Evolutionary conservation across 2,888 invertebrate species (phyloP).

Genomic region (Halictus quadricinctus): DNA sequence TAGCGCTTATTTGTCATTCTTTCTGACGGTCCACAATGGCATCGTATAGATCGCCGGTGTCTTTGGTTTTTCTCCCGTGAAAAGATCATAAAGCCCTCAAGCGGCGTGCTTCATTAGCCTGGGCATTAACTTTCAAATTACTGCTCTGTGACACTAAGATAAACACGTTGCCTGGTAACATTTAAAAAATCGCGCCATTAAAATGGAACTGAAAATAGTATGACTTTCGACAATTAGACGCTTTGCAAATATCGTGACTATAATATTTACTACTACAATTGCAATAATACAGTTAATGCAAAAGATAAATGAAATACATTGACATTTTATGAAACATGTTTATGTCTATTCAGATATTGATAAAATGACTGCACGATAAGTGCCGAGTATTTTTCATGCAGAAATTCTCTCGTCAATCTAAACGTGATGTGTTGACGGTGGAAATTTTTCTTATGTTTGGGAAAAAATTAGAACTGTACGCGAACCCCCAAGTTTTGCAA

Average conservation of each 20-base stretch:
- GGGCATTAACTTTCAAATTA: conserved; percentile 4
- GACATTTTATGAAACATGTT: background rate
- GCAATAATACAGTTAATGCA: background rate
- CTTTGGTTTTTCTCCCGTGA: conserved; percentile 34
- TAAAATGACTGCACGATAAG: background rate
- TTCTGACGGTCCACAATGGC: conserved; percentile 1
- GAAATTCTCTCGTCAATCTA: background rate
- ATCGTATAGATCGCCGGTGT: conserved; percentile 42
- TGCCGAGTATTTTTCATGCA: background rate
- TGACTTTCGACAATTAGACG: background rate
- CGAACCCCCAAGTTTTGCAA: conserved; percentile 9
- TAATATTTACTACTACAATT: no score
- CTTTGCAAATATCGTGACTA: background rate
- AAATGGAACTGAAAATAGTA: background rate
- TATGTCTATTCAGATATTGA: background rate
- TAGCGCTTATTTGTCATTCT: conserved; percentile 29
- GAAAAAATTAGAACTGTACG: background rate
- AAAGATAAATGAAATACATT: background rate
- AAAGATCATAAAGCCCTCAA: conserved; percentile 43
- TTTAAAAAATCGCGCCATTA: background rate
- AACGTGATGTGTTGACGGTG: background rate
- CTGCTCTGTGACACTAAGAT: background rate
- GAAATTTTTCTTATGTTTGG: background rate
- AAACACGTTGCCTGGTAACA: background rate
- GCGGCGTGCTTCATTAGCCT: conserved; percentile 31